A percentile compares a stretch with the other conserved stretches of the same genome.
These are phyloP conservation scores for Corythornis madagascariensis DNA, from an alignment of 2,113 vertebrate species.

Conservation along the genomic window DNA sequence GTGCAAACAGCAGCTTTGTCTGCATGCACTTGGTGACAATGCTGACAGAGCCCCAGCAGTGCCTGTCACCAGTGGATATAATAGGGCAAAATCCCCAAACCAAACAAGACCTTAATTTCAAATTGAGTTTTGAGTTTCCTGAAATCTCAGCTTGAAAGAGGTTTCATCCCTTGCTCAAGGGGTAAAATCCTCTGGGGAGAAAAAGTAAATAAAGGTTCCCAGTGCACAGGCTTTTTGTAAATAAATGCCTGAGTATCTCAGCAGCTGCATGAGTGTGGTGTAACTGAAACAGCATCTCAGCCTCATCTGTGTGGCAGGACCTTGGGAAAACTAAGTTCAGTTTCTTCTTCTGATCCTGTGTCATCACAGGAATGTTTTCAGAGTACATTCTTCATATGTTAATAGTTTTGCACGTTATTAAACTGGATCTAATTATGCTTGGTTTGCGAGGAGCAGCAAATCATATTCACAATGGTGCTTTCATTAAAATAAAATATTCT, in stretches of 20 bases:
- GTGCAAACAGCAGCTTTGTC: conserved; percentile 50
- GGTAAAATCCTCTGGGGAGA: not conserved
- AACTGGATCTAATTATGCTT: conserved; percentile 62
- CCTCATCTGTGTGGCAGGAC: not conserved
- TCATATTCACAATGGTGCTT: conserved; percentile 54
- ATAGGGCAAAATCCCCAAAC: conserved; percentile 55
- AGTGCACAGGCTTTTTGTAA: conserved; percentile 7
- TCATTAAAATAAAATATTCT: conserved; percentile 45
- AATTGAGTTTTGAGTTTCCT: conserved; percentile 26
- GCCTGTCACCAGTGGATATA: conserved; percentile 35
- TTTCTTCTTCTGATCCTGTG: conserved; percentile 37
- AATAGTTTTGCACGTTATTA: conserved; percentile 45
- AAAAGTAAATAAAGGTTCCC: conserved; percentile 37
- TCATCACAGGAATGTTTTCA: conserved; percentile 30
- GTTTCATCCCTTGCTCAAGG: not conserved
- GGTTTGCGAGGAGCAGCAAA: conserved; percentile 53
- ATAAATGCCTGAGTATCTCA: not conserved
- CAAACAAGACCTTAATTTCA: conserved; percentile 62
- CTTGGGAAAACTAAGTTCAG: conserved; percentile 29
- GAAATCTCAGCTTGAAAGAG: conserved; percentile 27
- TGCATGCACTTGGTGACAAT: not conserved
- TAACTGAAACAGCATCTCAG: not conserved
- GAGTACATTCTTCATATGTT: conserved; percentile 58
- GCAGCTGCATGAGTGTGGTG: not conserved
- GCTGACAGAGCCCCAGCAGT: conserved; percentile 6